Base-by-base conservation (phyloP, 2,113 vertebrate genomes). In the Pomatostomus ruficeps region DNA sequence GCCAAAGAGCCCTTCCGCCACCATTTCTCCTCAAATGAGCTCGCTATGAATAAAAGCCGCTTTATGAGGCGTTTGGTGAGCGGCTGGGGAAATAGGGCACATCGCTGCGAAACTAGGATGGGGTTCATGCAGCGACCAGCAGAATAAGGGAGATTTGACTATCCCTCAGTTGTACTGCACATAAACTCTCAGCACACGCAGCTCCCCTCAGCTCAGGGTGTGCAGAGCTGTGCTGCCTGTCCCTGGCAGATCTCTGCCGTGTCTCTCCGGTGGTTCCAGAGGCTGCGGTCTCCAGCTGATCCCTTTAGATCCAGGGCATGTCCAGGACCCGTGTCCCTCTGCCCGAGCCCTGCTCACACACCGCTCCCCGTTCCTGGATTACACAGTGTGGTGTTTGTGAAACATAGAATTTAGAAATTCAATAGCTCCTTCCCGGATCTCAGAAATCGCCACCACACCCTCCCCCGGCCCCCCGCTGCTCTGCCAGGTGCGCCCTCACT, bases 391-490 rank as follows among this genome's bases (percentile, higher is more conserved):
- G 10, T 51, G 26, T n/a, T 13, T 16, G 9, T n/a, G n/a, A n/a
- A n/a, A n/a, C n/a, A n/a, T n/a, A n/a, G n/a, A n/a, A n/a, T n/a
- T n/a, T n/a, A n/a, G n/a, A n/a, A n/a, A n/a, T n/a, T n/a, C n/a
- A n/a, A n/a, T n/a, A n/a, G n/a, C 7, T 63, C 54, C 18, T 33
- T 25, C 35, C 49, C 4, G 2, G 4, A 57, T 11, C 31, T 7
- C 35, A n/a, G 10, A 38, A 20, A 38, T 22, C 9, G 5, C n/a
- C 36, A 43, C 7, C 49, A 21, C 57, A 26, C 6, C 11, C n/a
- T n/a, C n/a, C n/a, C n/a, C n/a, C 29, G 0, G 0, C 24, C 10
- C 4, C 1, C 63, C 17, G 18, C 57, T 4, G 2, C 23, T 58
- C 29, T 12, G 26, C 61, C 57, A 61, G 17, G 13, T 33, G 12